These are phyloP conservation scores for Agonopterix arenella DNA, from an alignment of 2,888 invertebrate species.

Conservation along the genomic window DNA sequence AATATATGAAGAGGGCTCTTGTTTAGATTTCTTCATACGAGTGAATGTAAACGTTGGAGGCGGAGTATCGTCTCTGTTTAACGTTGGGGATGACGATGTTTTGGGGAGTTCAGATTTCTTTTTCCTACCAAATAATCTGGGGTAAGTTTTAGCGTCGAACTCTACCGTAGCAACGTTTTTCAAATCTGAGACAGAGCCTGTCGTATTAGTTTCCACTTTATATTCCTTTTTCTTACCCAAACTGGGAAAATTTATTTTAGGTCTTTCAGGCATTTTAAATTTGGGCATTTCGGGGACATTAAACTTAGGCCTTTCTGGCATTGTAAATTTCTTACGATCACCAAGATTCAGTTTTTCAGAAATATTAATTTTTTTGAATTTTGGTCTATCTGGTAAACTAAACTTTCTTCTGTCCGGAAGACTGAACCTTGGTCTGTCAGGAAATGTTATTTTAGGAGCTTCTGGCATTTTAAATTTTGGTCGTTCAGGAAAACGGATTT, in stretches of 20 bases:
- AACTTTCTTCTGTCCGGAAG: slow-evolving; percentile 79
- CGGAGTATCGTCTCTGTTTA: slow-evolving; percentile 76
- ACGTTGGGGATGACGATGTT: slow-evolving; percentile 71
- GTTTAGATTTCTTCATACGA: slow-evolving; percentile 77
- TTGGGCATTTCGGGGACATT: slow-evolving; percentile 74
- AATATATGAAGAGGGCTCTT: slow-evolving; percentile 55
- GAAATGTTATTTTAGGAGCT: slow-evolving; percentile 72
- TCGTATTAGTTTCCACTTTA: slow-evolving; percentile 48
- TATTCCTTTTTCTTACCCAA: slow-evolving; percentile 72
- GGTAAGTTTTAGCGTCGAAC: slow-evolving; percentile 87
- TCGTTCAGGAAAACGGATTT: slow-evolving; percentile 76
- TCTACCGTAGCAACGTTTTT: slow-evolving; percentile 78
- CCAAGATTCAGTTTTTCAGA: slow-evolving; percentile 74
- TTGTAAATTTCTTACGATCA: slow-evolving; percentile 78
- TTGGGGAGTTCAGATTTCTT: slow-evolving; percentile 60
- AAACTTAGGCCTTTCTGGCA: slow-evolving; percentile 77
- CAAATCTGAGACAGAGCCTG: slow-evolving; percentile 49
- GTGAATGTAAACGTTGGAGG: slow-evolving; percentile 80
- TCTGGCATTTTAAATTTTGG: slow-evolving; percentile 70
- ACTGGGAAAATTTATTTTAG: slow-evolving; percentile 80
- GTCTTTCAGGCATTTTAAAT: slow-evolving; percentile 76
- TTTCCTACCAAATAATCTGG: slow-evolving; percentile 79
- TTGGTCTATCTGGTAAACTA: slow-evolving; percentile 79
- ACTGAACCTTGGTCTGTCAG: slow-evolving; percentile 76
- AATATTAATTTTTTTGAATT: slow-evolving; percentile 66